Evolutionary conservation across 2,888 invertebrate species (phyloP).

Genomic region (Ophion slaviceki): DNA sequence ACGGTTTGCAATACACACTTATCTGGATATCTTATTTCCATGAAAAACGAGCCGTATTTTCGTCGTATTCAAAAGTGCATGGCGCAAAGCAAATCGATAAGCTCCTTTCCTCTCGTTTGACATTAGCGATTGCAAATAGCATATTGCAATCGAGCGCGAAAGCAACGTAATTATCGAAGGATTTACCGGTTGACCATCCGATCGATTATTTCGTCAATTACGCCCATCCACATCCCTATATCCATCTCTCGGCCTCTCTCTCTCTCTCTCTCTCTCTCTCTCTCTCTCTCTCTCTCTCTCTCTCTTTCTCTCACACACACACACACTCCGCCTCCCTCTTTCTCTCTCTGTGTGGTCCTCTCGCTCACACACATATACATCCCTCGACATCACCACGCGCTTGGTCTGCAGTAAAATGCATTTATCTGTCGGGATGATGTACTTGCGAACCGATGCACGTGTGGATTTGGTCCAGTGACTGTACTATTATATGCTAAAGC

Average conservation of each 20-base stretch:
- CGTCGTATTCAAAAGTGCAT: not conserved
- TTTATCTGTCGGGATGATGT: slow-evolving; percentile 60
- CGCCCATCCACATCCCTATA: slow-evolving; percentile 52
- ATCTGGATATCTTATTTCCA: too few relatives aligned
- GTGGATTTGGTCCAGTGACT: slow-evolving; percentile 20
- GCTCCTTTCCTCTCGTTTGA: slow-evolving; percentile 42
- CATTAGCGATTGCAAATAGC: slow-evolving; percentile 64
- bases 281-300: not conserved
- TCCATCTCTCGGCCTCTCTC: slow-evolving; percentile 30
- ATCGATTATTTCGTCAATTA: slow-evolving; percentile 72
- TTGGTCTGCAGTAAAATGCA: slow-evolving; percentile 64
- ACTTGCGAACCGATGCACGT: slow-evolving; percentile 28
- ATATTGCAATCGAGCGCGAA: slow-evolving; percentile 70
- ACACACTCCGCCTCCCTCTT: not conserved
- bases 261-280: not conserved
- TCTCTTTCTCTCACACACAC: too few relatives aligned
- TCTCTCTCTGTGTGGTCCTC: not conserved
- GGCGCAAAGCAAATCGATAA: not conserved
- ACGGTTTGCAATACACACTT: too few relatives aligned
- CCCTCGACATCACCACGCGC: slow-evolving; percentile 30
- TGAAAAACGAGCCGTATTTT: not conserved
- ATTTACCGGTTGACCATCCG: slow-evolving; percentile 71
- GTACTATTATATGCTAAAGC: slow-evolving; percentile 48
- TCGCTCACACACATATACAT: not conserved
- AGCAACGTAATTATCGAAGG: slow-evolving; percentile 72